Evolutionary conservation across 2,888 invertebrate genomes (phyloP).

Genomic region (Drosophila incognita): DNA sequence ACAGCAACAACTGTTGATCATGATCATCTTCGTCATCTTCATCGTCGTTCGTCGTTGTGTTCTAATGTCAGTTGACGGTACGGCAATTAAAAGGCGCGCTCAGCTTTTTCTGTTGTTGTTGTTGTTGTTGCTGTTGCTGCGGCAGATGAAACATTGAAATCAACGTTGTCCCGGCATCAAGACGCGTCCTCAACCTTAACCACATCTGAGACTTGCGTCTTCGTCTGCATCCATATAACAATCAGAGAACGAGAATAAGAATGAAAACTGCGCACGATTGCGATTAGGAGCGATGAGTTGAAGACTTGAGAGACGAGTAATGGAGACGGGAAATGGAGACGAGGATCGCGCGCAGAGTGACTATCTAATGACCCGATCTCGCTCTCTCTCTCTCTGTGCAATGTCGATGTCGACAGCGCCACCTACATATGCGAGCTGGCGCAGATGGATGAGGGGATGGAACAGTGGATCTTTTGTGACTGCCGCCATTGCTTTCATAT

Average conservation of each 20-base stretch:
- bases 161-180: conserved; percentile 67
- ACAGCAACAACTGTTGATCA: conserved; percentile 29
- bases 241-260: conserved; percentile 59
- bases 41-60: conserved; percentile 41
- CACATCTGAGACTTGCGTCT: conserved; percentile 20
- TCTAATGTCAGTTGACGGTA: conserved; percentile 77
- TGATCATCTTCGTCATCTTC: conserved; percentile 40
- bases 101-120: conserved; percentile 41
- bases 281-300: conserved; percentile 48
- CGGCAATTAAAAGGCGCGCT: conserved; percentile 78
- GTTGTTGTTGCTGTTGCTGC: conserved; percentile 49
- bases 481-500: conserved; percentile 31
- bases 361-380: conserved; percentile 72
- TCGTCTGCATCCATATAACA: conserved; percentile 38
- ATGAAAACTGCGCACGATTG: conserved; percentile 60
- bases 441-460: not conserved
- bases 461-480: conserved; percentile 26
- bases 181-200: conserved; percentile 48
- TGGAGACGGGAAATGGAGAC: not conserved
- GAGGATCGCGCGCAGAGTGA: conserved; percentile 31
- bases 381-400: conserved; percentile 38
- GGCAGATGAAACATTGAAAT: conserved; percentile 79
- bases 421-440: conserved; percentile 65
- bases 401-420: conserved; percentile 72
- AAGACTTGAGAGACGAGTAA: not conserved